phyloP scores from a whole-genome alignment of 1,140 invertebrate species.

The Nomia melanderi region DNA sequence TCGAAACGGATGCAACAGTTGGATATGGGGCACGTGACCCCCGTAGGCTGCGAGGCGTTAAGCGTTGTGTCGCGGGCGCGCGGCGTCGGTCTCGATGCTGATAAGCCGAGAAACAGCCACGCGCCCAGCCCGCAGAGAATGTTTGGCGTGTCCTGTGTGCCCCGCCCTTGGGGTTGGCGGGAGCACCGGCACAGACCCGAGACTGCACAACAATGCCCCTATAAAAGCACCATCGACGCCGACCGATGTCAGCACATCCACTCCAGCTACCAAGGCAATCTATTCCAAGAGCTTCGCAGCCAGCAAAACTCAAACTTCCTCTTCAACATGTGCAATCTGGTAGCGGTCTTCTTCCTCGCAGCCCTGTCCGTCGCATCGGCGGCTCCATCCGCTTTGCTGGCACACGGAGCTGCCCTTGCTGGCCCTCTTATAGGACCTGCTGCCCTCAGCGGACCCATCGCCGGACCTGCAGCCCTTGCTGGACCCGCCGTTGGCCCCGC shows the following conservation, averaged over 20 bases:
- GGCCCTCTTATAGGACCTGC: slow-evolving; percentile 71
- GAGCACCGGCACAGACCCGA: slow-evolving; percentile 47
- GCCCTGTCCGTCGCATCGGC: slow-evolving; percentile 67
- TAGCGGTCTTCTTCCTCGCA: slow-evolving; percentile 68
- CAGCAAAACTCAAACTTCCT: slow-evolving; percentile 18
- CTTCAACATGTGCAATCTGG: slow-evolving; percentile 67
- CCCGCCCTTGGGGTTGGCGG: slow-evolving; percentile 76
- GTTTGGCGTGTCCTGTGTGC: slow-evolving; percentile 74
- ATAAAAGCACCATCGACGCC: slow-evolving; percentile 71
- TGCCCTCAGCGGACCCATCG: slow-evolving; percentile 67
- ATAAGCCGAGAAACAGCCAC: slow-evolving; percentile 70
- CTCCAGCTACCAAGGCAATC: slow-evolving; percentile 55
- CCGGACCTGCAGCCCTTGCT: slow-evolving; percentile 69
- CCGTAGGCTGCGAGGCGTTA: slow-evolving; percentile 60
- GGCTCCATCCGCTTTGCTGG: slow-evolving; percentile 71
- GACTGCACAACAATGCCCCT: slow-evolving; percentile 61
- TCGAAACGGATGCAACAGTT: slow-evolving; percentile 44
- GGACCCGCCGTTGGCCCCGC: slow-evolving; percentile 75
- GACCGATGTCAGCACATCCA: slow-evolving; percentile 69
- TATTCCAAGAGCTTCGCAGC: slow-evolving; percentile 14
- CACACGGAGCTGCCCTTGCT: slow-evolving; percentile 67
- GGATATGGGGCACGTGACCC: slow-evolving; percentile 49
- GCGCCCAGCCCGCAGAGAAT: slow-evolving; percentile 66
- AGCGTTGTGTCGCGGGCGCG: slow-evolving; percentile 54
- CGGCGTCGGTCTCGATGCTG: slow-evolving; percentile 64